Percentiles rank a stretch among this genome's conserved stretches.
Conservation (phyloP, 2,113 vertebrate species). For the Dendrocopos noguchii region DNA sequence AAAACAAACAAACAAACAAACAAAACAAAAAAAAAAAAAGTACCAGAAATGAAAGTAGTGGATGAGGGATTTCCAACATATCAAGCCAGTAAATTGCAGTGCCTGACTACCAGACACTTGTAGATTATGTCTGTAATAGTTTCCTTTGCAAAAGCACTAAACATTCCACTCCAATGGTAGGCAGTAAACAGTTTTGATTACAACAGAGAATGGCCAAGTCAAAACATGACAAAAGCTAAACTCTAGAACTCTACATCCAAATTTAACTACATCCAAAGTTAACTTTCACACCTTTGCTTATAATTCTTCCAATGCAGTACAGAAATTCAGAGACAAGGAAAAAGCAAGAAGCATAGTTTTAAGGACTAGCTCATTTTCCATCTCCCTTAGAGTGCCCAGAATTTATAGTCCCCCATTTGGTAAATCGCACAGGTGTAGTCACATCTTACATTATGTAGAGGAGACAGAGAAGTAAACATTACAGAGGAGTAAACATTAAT, state of each 20-base stretch:
- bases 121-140: background rate
- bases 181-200: background rate
- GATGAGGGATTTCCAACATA: background rate
- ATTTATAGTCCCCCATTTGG: background rate
- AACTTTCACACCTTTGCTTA: background rate
- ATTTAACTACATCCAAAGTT: too few relatives aligned
- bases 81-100: background rate
- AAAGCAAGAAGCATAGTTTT: background rate
- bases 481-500: background rate
- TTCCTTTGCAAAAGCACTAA: background rate
- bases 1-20: too few relatives aligned
- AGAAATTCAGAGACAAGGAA: background rate
- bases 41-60: background rate
- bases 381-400: background rate
- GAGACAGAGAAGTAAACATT: background rate
- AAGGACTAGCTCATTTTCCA: background rate
- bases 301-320: background rate
- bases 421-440: background rate
- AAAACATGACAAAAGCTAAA: background rate
- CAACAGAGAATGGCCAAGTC: background rate
- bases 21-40: background rate
- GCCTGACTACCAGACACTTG: background rate
- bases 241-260: background rate
- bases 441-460: background rate
- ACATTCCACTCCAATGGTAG: background rate